phyloP scores from a whole-genome alignment of 2,888 invertebrate species.

The Chloroclysta siterata region DNA sequence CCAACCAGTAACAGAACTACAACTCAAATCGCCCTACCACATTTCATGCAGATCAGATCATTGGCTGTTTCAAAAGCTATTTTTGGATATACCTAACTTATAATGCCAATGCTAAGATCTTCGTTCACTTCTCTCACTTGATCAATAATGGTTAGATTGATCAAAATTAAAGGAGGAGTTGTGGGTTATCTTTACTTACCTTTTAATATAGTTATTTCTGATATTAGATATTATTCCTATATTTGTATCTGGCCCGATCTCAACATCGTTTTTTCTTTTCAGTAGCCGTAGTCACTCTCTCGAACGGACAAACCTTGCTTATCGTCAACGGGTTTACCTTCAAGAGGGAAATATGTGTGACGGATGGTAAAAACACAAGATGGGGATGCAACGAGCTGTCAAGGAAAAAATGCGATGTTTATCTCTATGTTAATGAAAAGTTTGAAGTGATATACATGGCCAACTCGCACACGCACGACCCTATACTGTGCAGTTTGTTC shows the following conservation, averaged over 20 bases:
- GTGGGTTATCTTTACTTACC: no score
- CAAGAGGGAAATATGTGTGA: slow-evolving; percentile 57
- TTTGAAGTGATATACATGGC: slow-evolving; percentile 63
- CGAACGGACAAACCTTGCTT: slow-evolving; percentile 65
- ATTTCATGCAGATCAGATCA: no score
- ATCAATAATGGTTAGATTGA: no score
- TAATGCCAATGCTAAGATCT: no score
- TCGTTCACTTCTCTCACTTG: no score
- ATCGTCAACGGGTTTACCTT: slow-evolving; percentile 73
- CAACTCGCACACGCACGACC: slow-evolving; percentile 67
- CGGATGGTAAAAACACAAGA: slow-evolving; percentile 54
- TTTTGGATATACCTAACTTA: no score
- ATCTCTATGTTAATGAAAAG: slow-evolving; percentile 66
- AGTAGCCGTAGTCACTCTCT: slow-evolving; percentile 70
- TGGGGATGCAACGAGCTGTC: slow-evolving; percentile 69
- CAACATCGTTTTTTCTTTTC: slow-evolving; percentile 33
- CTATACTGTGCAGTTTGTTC: slow-evolving; percentile 63
- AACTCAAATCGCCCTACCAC: no score
- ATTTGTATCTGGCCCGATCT: not conserved
- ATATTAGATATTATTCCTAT: no score
- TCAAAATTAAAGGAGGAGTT: no score
- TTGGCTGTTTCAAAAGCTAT: no score
- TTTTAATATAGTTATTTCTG: no score
- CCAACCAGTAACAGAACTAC: no score
- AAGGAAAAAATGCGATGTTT: slow-evolving; percentile 63